Conservation (phyloP, 2,113 vertebrate species). For the Mungos mungo region DNA sequence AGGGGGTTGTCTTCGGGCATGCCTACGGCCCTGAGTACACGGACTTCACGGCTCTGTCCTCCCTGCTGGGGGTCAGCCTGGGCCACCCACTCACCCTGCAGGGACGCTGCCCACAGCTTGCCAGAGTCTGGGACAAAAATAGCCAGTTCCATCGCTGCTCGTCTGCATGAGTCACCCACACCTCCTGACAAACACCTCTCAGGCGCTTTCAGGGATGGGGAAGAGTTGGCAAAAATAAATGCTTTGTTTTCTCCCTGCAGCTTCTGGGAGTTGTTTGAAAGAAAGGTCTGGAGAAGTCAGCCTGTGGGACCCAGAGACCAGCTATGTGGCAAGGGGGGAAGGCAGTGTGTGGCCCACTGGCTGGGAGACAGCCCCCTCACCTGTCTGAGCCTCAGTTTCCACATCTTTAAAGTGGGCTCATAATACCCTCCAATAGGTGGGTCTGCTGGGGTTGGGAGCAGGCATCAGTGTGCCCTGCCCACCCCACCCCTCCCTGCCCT, state of each 20-base stretch:
- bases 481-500: not conserved
- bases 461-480: not conserved
- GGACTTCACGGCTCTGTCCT: not conserved
- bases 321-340: not conserved
- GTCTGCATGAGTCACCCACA: conserved; percentile 48
- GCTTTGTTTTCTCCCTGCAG: not conserved
- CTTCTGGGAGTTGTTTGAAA: not conserved
- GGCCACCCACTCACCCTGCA: not conserved
- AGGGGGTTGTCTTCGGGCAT: not conserved
- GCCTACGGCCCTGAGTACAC: rapidly evolving
- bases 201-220: not conserved
- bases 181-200: conserved; percentile 29
- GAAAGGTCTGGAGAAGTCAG: not conserved
- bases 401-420: not conserved
- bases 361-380: not conserved
- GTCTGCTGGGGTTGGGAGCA: not conserved
- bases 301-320: not conserved
- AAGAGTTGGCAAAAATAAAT: conserved; percentile 27
- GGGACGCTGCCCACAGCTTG: not conserved
- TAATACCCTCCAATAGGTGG: not conserved
- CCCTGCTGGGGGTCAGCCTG: not conserved
- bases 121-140: conserved; percentile 11
- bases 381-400: not conserved
- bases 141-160: not conserved
- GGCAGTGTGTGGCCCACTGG: not conserved